Base-by-base conservation (phyloP, 2,113 vertebrate species). In the Cervus canadensis region DNA sequence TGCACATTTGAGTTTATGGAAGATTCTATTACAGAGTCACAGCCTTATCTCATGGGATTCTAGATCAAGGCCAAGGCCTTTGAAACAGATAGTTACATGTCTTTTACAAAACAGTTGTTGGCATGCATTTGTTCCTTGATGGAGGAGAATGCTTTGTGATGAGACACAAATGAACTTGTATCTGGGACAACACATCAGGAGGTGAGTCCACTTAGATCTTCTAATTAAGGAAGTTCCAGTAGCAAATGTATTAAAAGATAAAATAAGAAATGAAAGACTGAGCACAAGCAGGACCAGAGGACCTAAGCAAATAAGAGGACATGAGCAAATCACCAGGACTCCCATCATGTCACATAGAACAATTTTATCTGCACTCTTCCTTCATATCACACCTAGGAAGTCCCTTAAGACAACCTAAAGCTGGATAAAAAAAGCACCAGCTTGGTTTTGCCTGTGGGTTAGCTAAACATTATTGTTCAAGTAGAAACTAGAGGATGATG, bases 351-450 rank as follows among this genome's bases (percentile, higher is more conserved):
- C 56, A 57, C 78, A 48, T 1, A 52, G 11, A 85, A 15, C 3
- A 30, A 71, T 40, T 54, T 7, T 21, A 17, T 40, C 7, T n/a
- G 1, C 7, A 23, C 7, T 54, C 4, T 3, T 43, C 5, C 33
- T 17, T 71, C 15, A 19, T 14, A 50, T 50, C 3, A 50, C 1
- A 0, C 4, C 8, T 26, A 9, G 2, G 15, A 33, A 11, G 17
- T 48, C 33, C 33, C 79, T 54, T 33, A 94, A 50, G 16, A 48
- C 6, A 15, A 59, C 28, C 1, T 21, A 40, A 76, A 91, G 12
- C 25, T 67, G 9, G 87, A 45, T 17, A 79, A 74, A 86, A 48
- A 57, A n/a, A 45, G 5, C 8, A 52, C 7, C n/a, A 45, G 10
- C 1, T 36, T 23, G 28, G 10, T 2, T 74, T 89, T 71, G 23